These are phyloP conservation scores for Solenopsis fugax DNA, from an alignment of 1,140 invertebrate genomes.

Conservation along the genomic window DNA sequence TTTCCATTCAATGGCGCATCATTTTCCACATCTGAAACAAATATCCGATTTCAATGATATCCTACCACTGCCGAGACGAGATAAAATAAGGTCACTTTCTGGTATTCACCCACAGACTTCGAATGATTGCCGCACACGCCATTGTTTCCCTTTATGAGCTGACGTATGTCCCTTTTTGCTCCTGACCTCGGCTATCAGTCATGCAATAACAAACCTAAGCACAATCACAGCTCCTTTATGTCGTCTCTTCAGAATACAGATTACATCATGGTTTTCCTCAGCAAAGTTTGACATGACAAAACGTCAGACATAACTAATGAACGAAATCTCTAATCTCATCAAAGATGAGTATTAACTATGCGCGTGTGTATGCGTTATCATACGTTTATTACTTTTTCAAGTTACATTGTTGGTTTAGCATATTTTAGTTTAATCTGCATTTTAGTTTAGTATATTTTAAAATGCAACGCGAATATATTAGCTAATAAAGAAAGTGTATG, in stretches of 20 bases:
- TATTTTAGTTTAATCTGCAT: constrained; percentile 3
- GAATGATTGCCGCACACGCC: constrained; percentile 25
- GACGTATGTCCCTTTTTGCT: constrained; percentile 23
- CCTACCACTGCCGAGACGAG: background rate
- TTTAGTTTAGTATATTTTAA: background rate
- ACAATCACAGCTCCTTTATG: background rate
- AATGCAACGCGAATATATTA: constrained; percentile 7
- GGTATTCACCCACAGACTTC: constrained; percentile 11
- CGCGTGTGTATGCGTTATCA: background rate
- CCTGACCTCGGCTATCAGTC: background rate
- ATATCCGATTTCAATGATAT: constrained; percentile 77
- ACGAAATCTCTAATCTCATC: background rate
- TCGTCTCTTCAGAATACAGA: constrained; percentile 8
- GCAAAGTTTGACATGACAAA: constrained; percentile 8
- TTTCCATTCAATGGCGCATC: constrained; percentile 72
- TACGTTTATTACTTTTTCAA: background rate
- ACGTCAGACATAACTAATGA: constrained; percentile 1
- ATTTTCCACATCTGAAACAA: constrained; percentile 79
- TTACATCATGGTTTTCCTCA: background rate
- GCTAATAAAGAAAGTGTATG: background rate
- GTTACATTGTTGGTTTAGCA: background rate
- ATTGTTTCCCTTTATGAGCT: constrained; percentile 56
- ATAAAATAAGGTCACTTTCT: constrained; percentile 31
- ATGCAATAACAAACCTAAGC: constrained; percentile 31
- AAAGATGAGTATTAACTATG: background rate